Evolutionary conservation across 2,888 invertebrate species (phyloP), one percentile per base, ranked within the genome.

Genomic region (Anarsia innoxiella): DNA sequence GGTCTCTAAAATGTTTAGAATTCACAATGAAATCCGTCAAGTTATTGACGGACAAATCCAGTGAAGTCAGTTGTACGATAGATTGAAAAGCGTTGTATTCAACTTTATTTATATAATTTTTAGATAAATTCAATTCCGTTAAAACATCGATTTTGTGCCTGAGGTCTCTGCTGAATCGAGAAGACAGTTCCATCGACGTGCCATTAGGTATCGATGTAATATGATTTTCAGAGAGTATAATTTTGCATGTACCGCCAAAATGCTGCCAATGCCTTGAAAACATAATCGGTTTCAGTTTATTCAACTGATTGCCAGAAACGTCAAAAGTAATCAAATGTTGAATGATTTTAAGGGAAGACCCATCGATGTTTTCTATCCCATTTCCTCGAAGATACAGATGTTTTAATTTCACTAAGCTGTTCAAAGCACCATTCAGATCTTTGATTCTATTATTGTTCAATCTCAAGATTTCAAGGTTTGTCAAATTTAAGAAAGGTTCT

Each of bases 281-380:
- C 40, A 79, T 48, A 0, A 59, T 51, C 0, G 78, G 64, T n/a
- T 62, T 63, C 13, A 82, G 46, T 23, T 56, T 36, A 25, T 66
- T 57, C 9, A 84, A 44, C 30, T 71, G 50, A 44, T 84, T 84
- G 25, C 50, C 53, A 1, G 83, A 80, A 13, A 82, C 51, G 39
- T 83, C 83, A 19, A 83, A 77, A 0, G 76, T 80, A 55, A 77
- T 67, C 28, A 84, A 61, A 48, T 83, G 76, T 13, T 59, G 55
- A 19, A 82, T 76, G 3, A 70, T 66, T 46, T 71, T 66, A 0
- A 78, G 54, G 0, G 79, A 76, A 23, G 66, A 52, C 1, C 59
- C 62, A 29, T 75, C 66, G 6, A 83, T 67, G 25, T 66, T 61
- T 13, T 68, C 45, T 36, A 83, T 70, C 8, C 67, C 41, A 49